A percentile compares a stretch with the other conserved stretches of the same genome.
Evolutionary conservation across 2,888 invertebrate genomes (phyloP).

Genomic region (Patella depressa): DNA sequence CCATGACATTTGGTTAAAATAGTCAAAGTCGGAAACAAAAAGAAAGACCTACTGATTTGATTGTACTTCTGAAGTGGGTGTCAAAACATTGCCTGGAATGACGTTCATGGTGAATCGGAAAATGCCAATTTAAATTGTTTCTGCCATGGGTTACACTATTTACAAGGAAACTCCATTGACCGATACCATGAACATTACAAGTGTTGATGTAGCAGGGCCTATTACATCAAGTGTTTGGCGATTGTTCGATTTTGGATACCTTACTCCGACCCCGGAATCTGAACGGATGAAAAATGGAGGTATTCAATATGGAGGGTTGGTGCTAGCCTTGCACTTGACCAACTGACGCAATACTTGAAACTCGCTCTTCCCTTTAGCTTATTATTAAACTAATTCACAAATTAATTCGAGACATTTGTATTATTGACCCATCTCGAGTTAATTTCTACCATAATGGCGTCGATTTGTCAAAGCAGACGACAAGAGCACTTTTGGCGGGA

Average conservation of each 20-base stretch:
- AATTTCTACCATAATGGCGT: slow-evolving; percentile 8
- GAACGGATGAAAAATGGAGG: too few species aligned
- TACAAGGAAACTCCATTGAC: too few species aligned
- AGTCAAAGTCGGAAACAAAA: too few species aligned
- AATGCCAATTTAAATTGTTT: too few species aligned
- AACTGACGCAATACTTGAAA: slow-evolving; percentile 1
- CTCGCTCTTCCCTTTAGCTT: neutral
- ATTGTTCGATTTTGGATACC: slow-evolving; percentile 7
- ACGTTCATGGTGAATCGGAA: too few species aligned
- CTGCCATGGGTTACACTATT: too few species aligned
- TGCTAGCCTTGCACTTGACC: neutral
- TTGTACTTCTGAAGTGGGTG: too few species aligned
- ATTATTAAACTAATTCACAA: neutral
- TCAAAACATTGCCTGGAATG: too few species aligned
- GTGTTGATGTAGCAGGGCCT: neutral
- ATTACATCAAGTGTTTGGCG: neutral
- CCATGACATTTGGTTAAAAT: too few species aligned
- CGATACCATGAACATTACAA: too few species aligned
- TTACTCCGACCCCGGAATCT: neutral
- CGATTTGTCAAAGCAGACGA: slow-evolving; percentile 2
- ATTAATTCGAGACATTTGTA: slow-evolving; percentile 2
- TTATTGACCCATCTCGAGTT: slow-evolving; percentile 1
- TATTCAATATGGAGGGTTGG: too few species aligned
- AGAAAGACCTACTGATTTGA: too few species aligned
- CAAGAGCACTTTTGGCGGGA: slow-evolving; percentile 10